Conservation (phyloP, 2,113 vertebrate species). For the Albula goreensis region DNA sequence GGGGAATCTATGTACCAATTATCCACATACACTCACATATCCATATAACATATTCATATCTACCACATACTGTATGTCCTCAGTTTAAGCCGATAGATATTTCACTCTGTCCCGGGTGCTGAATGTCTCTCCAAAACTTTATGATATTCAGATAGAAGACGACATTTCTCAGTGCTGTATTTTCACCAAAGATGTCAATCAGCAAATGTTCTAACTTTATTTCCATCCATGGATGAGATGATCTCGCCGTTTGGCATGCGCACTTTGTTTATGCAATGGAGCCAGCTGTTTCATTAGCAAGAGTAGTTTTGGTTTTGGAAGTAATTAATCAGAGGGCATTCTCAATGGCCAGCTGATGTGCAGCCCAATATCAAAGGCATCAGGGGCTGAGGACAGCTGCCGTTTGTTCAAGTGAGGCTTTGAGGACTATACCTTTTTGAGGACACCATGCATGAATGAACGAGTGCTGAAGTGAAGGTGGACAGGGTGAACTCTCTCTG, state of each 20-base stretch:
- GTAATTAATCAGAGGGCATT: not conserved
- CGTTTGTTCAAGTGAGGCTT: not conserved
- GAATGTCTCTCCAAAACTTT: too few relatives aligned
- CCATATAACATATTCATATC: too few relatives aligned
- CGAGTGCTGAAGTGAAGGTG: not conserved
- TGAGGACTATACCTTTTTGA: too few relatives aligned
- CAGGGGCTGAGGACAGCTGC: not conserved
- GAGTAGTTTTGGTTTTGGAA: not conserved
- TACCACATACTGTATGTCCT: too few relatives aligned
- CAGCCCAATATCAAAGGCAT: not conserved
- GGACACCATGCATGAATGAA: not conserved
- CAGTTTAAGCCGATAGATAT: too few relatives aligned
- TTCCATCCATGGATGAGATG: not conserved
- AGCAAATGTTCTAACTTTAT: constrained; percentile 1
- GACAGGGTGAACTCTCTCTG: not conserved
- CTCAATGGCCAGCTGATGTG: not conserved
- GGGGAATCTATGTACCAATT: too few relatives aligned
- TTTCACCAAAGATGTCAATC: not conserved
- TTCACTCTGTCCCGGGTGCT: too few relatives aligned
- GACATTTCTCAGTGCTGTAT: not conserved
- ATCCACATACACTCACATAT: too few relatives aligned
- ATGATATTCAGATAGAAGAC: too few relatives aligned
- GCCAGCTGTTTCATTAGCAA: constrained; percentile 10
- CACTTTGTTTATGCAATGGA: not conserved
- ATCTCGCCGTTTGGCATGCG: not conserved